Conservation (phyloP, 2,113 vertebrate genomes). For the Ceyx margarethae region DNA sequence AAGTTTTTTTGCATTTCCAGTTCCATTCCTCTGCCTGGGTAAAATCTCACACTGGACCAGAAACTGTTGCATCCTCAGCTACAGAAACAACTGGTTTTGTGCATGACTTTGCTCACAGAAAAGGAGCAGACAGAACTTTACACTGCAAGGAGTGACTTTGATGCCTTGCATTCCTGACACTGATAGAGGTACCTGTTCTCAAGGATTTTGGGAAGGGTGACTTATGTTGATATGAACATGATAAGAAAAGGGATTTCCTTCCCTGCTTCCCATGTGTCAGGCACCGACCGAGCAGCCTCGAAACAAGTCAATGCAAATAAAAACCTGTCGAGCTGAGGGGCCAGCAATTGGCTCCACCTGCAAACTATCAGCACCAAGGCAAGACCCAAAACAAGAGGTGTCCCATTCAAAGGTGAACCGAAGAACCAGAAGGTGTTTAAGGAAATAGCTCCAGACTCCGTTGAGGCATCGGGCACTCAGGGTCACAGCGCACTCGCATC, state of each 20-base stretch:
- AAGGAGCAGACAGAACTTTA: fast-evolving
- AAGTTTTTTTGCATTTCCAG: background rate
- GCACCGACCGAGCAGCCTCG: too few relatives aligned
- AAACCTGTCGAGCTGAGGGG: fast-evolving
- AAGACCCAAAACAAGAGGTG: background rate
- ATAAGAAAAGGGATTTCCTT: background rate
- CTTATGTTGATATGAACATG: background rate
- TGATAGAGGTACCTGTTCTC: background rate
- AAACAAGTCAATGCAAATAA: fast-evolving
- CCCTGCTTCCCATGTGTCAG: fast-evolving
- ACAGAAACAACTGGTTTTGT: background rate
- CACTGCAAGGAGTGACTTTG: fast-evolving
- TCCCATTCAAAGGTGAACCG: background rate
- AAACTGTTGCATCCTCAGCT: fast-evolving
- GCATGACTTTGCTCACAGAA: background rate
- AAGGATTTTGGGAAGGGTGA: background rate
- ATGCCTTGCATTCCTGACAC: fast-evolving
- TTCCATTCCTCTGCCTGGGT: background rate
- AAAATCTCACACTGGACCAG: background rate
- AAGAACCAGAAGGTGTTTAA: background rate
- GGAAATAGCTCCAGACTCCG: fast-evolving
- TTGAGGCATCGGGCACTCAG: fast-evolving
- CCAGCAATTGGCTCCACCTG: background rate
- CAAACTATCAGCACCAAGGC: background rate
- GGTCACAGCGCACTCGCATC: fast-evolving